These are phyloP conservation scores for Noctilio leporinus DNA, from an alignment of 2,113 vertebrate species.

Conservation along the genomic window DNA sequence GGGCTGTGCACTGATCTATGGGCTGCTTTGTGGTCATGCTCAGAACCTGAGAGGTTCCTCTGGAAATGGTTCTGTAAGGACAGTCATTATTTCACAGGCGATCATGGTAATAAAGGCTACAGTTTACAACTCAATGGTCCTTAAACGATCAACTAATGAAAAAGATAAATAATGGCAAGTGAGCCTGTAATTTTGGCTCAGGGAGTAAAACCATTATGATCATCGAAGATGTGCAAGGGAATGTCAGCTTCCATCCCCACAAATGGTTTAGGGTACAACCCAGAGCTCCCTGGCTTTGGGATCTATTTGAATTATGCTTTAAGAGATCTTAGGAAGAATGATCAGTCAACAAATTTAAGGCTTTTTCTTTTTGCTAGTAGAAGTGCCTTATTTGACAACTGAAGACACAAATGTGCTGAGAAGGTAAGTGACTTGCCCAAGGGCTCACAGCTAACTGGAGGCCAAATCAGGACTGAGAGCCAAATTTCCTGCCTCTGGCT, in stretches of 20 bases:
- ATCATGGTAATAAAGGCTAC: neutral
- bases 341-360: neutral
- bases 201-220: neutral
- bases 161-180: neutral
- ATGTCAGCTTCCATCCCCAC: neutral
- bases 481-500: neutral
- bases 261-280: neutral
- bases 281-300: neutral
- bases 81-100: conserved; percentile 9
- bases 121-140: neutral
- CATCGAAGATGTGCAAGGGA: neutral
- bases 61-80: neutral
- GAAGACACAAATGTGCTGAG: neutral
- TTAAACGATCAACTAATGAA: neutral
- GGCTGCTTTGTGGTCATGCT: neutral
- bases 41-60: neutral
- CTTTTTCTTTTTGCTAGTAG: neutral
- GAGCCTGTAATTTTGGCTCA: neutral
- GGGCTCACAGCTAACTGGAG: neutral
- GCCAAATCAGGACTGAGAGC: neutral
- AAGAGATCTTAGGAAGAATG: neutral
- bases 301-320: neutral
- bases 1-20: neutral
- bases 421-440: neutral
- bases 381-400: neutral